Percentiles rank a stretch among this genome's conserved stretches.
Evolutionary conservation across 2,113 vertebrate genomes (phyloP).

Genomic region (Emydocephalus ijimae): DNA sequence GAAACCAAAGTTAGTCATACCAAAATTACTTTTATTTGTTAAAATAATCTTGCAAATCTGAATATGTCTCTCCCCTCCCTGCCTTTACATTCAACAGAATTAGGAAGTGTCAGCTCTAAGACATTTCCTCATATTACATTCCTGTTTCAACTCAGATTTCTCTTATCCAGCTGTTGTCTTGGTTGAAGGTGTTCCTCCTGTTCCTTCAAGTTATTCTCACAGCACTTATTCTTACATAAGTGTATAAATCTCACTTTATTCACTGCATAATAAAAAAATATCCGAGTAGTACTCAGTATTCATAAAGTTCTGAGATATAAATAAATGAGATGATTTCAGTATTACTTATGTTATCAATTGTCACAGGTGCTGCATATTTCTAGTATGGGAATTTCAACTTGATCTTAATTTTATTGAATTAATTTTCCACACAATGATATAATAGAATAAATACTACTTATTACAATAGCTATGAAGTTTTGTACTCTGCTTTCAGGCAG

Average conservation of each 20-base stretch:
- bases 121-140: not conserved
- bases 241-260: not conserved
- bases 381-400: not conserved
- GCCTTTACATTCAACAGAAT: not conserved
- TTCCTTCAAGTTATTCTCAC: not conserved
- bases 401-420: not conserved
- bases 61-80: not conserved
- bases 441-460: not conserved
- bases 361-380: not conserved
- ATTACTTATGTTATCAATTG: not conserved
- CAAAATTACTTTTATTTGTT: not conserved
- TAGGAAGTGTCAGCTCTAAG: not conserved
- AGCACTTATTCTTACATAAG: not conserved
- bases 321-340: not conserved
- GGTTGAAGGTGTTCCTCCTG: not conserved
- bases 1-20: not conserved
- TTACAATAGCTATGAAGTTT: not conserved
- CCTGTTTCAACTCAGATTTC: not conserved
- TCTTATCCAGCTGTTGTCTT: not conserved
- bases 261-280: not conserved
- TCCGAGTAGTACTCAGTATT: not conserved
- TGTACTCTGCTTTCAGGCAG: not conserved
- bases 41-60: not conserved
- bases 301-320: not conserved
- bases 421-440: not conserved